A percentile compares a stretch with the other conserved stretches of the same genome.
Evolutionary conservation across 2,797 vertebrate species (phyloP).

Genomic region (Melanotaenia pygmaea): DNA sequence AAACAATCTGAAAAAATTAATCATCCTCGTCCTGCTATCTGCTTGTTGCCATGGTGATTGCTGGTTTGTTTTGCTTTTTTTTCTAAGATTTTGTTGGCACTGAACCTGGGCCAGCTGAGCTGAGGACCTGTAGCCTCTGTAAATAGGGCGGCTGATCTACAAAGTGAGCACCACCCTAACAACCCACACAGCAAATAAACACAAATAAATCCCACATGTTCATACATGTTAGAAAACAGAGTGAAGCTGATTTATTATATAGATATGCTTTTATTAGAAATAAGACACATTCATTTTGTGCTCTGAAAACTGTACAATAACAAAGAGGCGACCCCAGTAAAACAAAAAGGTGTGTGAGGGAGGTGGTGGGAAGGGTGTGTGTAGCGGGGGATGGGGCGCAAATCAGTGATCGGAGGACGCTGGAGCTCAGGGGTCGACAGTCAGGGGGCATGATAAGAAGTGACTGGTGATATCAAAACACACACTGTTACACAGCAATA

Average conservation of each 20-base stretch:
- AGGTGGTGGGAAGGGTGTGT: constrained; percentile 33
- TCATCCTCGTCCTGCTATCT: too few relatives aligned
- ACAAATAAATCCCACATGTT: background rate
- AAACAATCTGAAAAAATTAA: too few relatives aligned
- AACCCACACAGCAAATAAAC: too few relatives aligned
- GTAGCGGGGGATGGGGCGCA: constrained; percentile 33
- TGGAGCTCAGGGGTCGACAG: constrained; percentile 7
- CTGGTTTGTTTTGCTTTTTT: too few relatives aligned
- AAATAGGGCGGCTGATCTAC: too few relatives aligned
- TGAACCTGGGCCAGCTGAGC: too few relatives aligned
- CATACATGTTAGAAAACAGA: constrained; percentile 30
- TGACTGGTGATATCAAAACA: constrained; percentile 86
- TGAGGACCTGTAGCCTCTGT: too few relatives aligned
- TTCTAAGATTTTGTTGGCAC: too few relatives aligned
- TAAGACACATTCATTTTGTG: constrained; percentile 97
- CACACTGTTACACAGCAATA: constrained; percentile 85
- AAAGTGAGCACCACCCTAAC: too few relatives aligned
- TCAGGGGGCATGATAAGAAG: constrained; percentile 29
- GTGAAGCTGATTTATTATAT: constrained; percentile 72
- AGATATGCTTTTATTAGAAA: constrained; percentile 96
- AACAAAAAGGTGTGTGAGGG: constrained; percentile 78
- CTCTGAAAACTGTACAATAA: constrained; percentile 97
- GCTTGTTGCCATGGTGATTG: too few relatives aligned
- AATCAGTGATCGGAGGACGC: constrained; percentile 4
- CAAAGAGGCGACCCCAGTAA: constrained; percentile 82